Evolutionary conservation across 2,113 vertebrate species (phyloP), one percentile per base, ranked within the genome.

Genomic region (Cromileptes altivelis): DNA sequence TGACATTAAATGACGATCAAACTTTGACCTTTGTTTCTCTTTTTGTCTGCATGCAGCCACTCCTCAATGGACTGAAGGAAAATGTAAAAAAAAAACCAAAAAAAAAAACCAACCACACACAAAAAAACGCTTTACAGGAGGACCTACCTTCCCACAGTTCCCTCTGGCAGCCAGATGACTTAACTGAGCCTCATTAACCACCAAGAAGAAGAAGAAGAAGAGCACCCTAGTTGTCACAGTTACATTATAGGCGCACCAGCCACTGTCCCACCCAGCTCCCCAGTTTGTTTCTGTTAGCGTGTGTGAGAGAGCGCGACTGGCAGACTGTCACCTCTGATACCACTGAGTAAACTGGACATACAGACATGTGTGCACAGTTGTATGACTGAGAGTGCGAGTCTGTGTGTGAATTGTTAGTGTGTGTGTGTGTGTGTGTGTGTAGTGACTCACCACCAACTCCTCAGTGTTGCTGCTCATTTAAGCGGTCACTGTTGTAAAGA

Each of bases 271-370:
- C 67, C 80, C 80, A 74, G 37, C 73, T 85, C 70, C 76, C 56
- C 58, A 21, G 47, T 69, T 77, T 73, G 75, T 79, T 82, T 80
- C 25, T 61, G 58, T 79, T 30, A 37, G 33, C 33, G 33, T 37
- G 33, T 67, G 47, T 74, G 53, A 72, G 77, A 19, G 45, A n/a
- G 60, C 21, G 52, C 78, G 69, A 78, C 72, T 61, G 74, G 60
- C 64, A 75, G 78, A 74, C 69, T 65, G 79, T 84, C 80, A 85
- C 82, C 74, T 80, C 70, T 81, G 76, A 88, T 71, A 83, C 89
- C 89, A 90, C 86, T 89, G 78, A 90, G 63, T 75, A 72, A 86
- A 88, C 79, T 65, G 86, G 70, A 82, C 80, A 84, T 75, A 65
- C 78, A 67, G 70, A 73, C 40, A 10, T 61, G 70, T 77, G 83